Conservation (phyloP, 2,113 vertebrate genomes). For the Calyptomena viridis region DNA sequence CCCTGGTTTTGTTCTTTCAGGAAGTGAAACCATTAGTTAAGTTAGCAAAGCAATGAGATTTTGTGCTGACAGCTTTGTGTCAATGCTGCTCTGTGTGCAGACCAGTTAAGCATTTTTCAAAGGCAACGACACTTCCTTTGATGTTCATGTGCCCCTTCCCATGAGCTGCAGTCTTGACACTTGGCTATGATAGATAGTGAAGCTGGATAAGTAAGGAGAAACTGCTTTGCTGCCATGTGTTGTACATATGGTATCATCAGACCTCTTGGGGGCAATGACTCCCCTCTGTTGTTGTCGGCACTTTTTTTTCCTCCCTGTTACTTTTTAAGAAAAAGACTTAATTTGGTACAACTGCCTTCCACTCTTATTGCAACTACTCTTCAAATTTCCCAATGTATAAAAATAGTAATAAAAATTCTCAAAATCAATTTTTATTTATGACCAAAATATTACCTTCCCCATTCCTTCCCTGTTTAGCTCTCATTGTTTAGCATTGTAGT, state of each 20-base stretch:
- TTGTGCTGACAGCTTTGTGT: constrained; percentile 3
- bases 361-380: background rate
- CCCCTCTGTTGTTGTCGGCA: background rate
- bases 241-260: background rate
- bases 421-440: background rate
- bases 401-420: background rate
- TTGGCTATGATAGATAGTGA: background rate
- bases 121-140: constrained; percentile 4
- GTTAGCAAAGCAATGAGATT: background rate
- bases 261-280: background rate
- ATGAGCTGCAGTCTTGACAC: background rate
- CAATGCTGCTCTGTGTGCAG: background rate
- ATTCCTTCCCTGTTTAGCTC: background rate
- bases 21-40: background rate
- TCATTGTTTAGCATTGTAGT: background rate
- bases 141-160: background rate
- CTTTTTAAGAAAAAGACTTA: background rate
- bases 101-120: constrained; percentile 8
- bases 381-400: background rate
- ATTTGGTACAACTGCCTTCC: background rate
- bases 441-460: background rate
- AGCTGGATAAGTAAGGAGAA: background rate
- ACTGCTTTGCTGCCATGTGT: background rate
- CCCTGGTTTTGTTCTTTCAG: background rate
- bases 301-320: background rate